Evolutionary conservation across 1,140 invertebrate species (phyloP).

Genomic region (Microplitis mediator): DNA sequence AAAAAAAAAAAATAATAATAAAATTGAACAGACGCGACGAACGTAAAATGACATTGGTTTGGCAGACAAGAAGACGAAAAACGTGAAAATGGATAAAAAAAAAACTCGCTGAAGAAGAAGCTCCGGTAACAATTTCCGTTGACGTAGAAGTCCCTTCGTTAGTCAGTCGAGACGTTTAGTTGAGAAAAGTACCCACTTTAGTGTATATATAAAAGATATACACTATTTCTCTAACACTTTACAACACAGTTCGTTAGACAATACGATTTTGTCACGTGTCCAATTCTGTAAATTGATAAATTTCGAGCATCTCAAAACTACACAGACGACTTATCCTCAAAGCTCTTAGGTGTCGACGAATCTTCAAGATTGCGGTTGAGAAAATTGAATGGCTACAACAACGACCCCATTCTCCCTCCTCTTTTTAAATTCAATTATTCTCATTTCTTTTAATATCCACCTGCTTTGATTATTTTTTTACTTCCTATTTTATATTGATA

Average conservation of each 20-base stretch:
- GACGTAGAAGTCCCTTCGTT: conserved; percentile 34
- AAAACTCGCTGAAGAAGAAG: conserved; percentile 1
- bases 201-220: not conserved
- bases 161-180: conserved; percentile 3
- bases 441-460: not conserved
- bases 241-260: conserved; percentile 55
- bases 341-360: not conserved
- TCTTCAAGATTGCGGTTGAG: not conserved
- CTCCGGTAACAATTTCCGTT: conserved; percentile 38
- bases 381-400: conserved; percentile 4
- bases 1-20: not conserved
- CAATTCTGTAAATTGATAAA: conserved; percentile 35
- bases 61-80: conserved; percentile 2
- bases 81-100: too few relatives aligned
- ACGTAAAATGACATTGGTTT: conserved; percentile 19
- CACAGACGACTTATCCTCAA: not conserved
- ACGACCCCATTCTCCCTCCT: not conserved
- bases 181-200: not conserved
- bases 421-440: not conserved
- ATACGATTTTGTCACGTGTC: conserved; percentile 48
- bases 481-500: not conserved
- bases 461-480: not conserved
- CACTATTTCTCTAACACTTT: conserved; percentile 32
- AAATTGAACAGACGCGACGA: not conserved
- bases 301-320: conserved; percentile 35